Conservation (phyloP, 2,113 vertebrate species). For the Oceanites oceanicus region DNA sequence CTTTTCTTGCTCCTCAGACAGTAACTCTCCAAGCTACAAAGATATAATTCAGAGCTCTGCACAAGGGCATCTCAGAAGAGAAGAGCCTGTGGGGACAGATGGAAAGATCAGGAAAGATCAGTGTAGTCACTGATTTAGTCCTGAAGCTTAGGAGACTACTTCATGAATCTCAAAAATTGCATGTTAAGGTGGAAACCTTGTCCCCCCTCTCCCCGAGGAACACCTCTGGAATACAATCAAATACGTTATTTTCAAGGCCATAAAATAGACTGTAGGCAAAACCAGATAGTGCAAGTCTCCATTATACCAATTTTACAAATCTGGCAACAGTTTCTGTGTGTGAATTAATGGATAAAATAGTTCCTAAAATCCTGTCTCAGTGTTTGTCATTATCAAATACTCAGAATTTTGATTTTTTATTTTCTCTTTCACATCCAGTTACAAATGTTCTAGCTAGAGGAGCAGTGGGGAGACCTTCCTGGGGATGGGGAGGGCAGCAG, state of each 20-base stretch:
- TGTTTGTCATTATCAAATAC: neutral
- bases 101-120: neutral
- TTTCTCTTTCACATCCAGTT: neutral
- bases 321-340: neutral
- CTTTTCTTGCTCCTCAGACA: neutral
- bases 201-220: neutral
- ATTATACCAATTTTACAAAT: neutral
- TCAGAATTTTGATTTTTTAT: neutral
- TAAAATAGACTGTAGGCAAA: neutral
- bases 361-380: neutral
- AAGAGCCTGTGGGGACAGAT: neutral
- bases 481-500: neutral
- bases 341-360: neutral
- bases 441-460: neutral
- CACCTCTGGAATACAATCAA: neutral
- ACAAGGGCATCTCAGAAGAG: neutral
- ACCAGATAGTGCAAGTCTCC: neutral
- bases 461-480: neutral
- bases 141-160: neutral
- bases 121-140: neutral
- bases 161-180: neutral
- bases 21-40: neutral
- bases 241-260: neutral
- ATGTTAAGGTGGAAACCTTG: neutral
- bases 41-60: neutral